phyloP scores from a whole-genome alignment of 2,113 vertebrate species.

The Eretmodus cyanostictus region DNA sequence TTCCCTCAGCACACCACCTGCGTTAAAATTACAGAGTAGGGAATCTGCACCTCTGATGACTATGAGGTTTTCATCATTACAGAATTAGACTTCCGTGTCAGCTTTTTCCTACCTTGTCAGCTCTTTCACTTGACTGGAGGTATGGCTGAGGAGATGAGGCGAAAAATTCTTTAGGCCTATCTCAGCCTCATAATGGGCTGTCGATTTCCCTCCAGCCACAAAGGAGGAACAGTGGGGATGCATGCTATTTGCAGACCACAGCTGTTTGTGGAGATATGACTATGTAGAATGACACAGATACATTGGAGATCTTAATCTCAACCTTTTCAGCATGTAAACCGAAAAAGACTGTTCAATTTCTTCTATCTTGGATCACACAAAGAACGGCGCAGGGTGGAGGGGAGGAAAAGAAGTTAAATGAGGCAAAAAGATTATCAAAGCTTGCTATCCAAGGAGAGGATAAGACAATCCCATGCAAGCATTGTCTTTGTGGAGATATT shows the following conservation, averaged over 20 bases:
- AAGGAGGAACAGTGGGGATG: background rate
- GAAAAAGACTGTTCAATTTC: constrained; percentile 24
- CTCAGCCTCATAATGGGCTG: constrained; percentile 51
- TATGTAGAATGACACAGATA: constrained; percentile 43
- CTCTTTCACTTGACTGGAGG: constrained; percentile 51
- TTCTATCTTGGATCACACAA: constrained; percentile 14
- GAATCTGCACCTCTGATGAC: constrained; percentile 41
- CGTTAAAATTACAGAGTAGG: constrained; percentile 3
- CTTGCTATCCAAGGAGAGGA: constrained; percentile 19
- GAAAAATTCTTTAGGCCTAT: constrained; percentile 51
- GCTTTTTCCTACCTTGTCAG: constrained; percentile 57
- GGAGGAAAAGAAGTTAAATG: background rate
- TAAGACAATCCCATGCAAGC: constrained; percentile 3
- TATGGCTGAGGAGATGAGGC: constrained; percentile 55
- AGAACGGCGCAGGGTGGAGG: background rate
- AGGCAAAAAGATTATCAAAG: constrained; percentile 34
- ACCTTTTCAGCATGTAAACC: constrained; percentile 3
- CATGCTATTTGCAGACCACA: constrained; percentile 51
- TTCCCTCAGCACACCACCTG: background rate
- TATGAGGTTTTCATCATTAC: constrained; percentile 37
- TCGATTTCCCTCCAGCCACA: constrained; percentile 24
- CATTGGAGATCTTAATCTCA: constrained; percentile 47
- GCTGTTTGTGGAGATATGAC: constrained; percentile 68
- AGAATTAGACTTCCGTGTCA: constrained; percentile 48
- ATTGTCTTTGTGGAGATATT: constrained; percentile 26